Conservation (phyloP, 2,888 invertebrate genomes). For the Augiades crinisus region DNA sequence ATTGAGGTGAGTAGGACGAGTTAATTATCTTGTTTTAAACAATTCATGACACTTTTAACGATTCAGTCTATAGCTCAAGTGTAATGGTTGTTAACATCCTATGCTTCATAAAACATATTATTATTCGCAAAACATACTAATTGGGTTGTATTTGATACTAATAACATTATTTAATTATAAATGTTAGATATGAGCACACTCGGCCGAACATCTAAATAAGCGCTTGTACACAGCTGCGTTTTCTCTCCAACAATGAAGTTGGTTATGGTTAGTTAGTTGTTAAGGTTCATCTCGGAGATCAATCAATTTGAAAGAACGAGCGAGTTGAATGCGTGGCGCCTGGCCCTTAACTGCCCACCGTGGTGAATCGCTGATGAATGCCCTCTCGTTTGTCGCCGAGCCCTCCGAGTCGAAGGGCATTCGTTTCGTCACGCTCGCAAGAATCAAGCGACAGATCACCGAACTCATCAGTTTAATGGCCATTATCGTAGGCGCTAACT, state of each 20-base stretch:
- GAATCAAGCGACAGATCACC: constrained; percentile 6
- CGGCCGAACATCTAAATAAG: neutral
- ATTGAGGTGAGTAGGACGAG: constrained; percentile 22
- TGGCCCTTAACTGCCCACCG: constrained; percentile 67
- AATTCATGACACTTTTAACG: neutral
- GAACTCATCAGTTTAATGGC: constrained; percentile 22
- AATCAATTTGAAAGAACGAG: constrained; percentile 28
- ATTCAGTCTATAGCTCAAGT: no score
- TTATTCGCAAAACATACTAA: no score
- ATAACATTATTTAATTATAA: no score
- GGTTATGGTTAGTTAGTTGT: constrained; percentile 27
- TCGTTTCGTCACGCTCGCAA: constrained; percentile 56
- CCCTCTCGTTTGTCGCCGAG: constrained; percentile 45
- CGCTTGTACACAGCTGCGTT: constrained; percentile 1
- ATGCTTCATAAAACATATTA: no score
- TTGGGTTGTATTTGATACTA: no score
- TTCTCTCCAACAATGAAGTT: constrained; percentile 31
- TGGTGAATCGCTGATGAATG: constrained; percentile 69
- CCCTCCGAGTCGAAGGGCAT: constrained; percentile 44
- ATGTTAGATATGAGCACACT: no score
- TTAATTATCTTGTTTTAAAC: constrained; percentile 13
- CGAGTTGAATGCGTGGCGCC: constrained; percentile 35
- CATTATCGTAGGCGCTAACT: constrained; percentile 22
- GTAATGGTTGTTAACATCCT: no score
- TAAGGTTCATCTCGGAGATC: constrained; percentile 29